Base-by-base conservation (phyloP, 2,797 vertebrate species). In the Hyperoplus lanceolatus region DNA sequence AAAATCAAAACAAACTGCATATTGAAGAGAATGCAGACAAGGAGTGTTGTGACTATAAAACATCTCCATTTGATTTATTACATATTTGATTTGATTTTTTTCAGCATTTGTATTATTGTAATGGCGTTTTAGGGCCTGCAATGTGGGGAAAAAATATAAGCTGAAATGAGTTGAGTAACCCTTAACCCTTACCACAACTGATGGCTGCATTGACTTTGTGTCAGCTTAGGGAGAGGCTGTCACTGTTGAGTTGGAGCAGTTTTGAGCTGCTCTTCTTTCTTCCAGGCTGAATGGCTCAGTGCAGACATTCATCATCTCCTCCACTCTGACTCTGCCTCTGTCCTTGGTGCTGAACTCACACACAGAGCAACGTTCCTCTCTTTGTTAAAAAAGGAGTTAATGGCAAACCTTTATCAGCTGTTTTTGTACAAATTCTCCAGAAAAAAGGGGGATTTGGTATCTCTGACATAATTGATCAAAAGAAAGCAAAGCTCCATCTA, bases 331-430 rank as follows among this genome's bases (percentile, higher is more conserved):
- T 76, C 66, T 80, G 81, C 55, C 85, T 70, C 87, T 91, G 88
- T 89, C 88, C 90, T 75, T 89, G 87, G 87, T 90, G 82, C 87
- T 89, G 85, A 84, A 84, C 53, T 61, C 61, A 53, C 69, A 46
- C 71, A 59, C 42, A 12, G 29, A 60, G 51, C 42, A 73, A 39
- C 64, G 36, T 48, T 60, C 38, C 45, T 73, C 57, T 62, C 29
- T 66, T 72, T 70, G 29, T 80, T 69, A 62, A 11, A 62, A 16
- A 66, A 21, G 42, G 5, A 5, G 11, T 18, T 43, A 0, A n/a
- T 36, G 29, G 11, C 7, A 38, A 64, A 43, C 11, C 15, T 11
- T 14, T 55, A 1, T 49, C n/a, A 16, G 1, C 7, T 41, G 5
- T 51, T 56, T 16, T 13, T 16, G 9, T 18, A n/a, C 7, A 14